Percentiles rank a stretch among this genome's conserved stretches.
Evolutionary conservation across 2,113 vertebrate species (phyloP).

Genomic region (Lepidothrix coronata): DNA sequence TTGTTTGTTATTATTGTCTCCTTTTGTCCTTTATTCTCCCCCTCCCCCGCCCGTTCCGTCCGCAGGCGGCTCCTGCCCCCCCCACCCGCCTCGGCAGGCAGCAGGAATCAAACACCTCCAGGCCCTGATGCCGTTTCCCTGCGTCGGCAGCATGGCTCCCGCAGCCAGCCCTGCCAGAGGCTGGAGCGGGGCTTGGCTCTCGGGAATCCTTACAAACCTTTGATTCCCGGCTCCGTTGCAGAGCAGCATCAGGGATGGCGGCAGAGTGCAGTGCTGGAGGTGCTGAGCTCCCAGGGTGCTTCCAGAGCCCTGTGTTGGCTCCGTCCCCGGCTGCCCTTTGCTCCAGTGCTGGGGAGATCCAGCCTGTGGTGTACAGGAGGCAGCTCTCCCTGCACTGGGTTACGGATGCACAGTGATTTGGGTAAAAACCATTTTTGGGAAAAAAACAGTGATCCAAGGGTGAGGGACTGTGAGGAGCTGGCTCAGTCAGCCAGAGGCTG

Average conservation of each 20-base stretch:
- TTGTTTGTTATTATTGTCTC: constrained; percentile 22
- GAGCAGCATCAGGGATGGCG: not conserved
- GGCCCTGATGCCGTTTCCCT: not conserved
- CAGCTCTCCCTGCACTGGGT: not conserved
- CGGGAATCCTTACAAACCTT: not conserved
- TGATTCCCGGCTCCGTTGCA: accelerated
- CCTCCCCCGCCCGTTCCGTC: not conserved
- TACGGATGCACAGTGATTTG: not conserved
- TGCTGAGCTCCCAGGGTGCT: not conserved
- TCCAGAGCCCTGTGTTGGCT: not conserved
- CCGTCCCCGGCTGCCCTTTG: not conserved
- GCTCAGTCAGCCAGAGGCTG: accelerated
- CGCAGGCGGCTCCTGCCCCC: not conserved
- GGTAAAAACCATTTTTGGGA: not conserved
- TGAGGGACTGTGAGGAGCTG: not conserved
- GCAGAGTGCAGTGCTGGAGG: not conserved
- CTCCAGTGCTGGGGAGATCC: not conserved
- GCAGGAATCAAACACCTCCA: not conserved
- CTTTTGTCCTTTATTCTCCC: constrained; percentile 22
- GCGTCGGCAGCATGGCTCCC: not conserved
- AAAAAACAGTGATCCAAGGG: not conserved
- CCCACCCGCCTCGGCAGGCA: not conserved
- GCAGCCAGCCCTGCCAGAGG: not conserved
- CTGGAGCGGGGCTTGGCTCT: not conserved
- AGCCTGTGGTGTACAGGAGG: not conserved